These are phyloP conservation scores for Psammodynastes pulverulentus DNA, from an alignment of 2,113 vertebrate species.

Conservation along the genomic window DNA sequence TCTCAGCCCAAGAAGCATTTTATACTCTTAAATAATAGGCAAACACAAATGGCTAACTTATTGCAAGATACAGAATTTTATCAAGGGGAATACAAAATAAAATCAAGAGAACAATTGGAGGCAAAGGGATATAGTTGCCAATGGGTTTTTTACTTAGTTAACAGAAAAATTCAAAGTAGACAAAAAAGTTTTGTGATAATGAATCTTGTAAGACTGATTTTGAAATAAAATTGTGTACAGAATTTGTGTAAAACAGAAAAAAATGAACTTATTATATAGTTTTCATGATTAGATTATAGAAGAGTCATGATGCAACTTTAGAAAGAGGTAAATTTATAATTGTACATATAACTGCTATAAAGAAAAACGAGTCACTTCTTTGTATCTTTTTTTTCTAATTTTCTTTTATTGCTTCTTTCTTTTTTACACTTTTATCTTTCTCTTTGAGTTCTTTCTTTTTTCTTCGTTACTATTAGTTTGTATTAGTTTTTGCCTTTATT, in stretches of 20 bases:
- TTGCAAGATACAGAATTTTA: background rate
- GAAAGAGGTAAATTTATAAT: background rate
- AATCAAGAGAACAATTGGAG: background rate
- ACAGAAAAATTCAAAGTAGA: background rate
- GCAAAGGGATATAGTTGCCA: background rate
- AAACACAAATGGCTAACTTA: background rate
- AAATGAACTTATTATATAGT: background rate
- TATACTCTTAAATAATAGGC: background rate
- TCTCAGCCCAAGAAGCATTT: background rate
- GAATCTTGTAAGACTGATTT: background rate
- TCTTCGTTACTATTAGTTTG: background rate
- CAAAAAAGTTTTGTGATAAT: background rate
- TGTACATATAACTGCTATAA: background rate
- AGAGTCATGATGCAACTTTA: background rate
- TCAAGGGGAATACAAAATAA: background rate
- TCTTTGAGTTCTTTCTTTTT: background rate
- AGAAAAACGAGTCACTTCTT: background rate
- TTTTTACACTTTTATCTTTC: background rate
- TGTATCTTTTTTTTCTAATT: background rate
- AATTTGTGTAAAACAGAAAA: background rate
- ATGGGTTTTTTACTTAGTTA: background rate
- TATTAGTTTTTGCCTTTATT: background rate
- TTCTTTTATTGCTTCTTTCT: background rate
- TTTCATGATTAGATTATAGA: background rate
- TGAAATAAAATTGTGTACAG: background rate